phyloP scores from a whole-genome alignment of 2,888 invertebrate species.

The Heliconius charithonia region DNA sequence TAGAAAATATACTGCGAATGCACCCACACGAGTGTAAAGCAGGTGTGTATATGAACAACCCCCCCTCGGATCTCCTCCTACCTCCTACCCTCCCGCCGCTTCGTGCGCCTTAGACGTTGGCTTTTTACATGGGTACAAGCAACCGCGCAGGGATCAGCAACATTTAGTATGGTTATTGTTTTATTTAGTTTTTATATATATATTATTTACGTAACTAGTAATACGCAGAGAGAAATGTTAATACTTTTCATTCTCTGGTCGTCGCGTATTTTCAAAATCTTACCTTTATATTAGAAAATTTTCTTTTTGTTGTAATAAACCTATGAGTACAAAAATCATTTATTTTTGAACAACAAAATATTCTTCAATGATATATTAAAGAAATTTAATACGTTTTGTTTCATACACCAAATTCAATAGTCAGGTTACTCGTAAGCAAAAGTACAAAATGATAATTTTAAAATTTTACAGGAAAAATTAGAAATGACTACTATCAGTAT shows the following conservation, averaged over 20 bases:
- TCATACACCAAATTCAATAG: neutral
- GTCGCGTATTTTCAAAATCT: neutral
- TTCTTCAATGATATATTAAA: too few species aligned
- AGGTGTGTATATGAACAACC: conserved; percentile 68
- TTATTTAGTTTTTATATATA: neutral
- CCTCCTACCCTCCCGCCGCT: conserved; percentile 53
- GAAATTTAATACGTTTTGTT: neutral
- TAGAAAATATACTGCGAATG: conserved; percentile 48
- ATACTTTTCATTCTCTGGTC: neutral
- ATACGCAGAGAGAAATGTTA: too few species aligned
- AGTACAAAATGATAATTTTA: neutral
- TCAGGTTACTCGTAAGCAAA: neutral
- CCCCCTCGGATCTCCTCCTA: conserved; percentile 50
- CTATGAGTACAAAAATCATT: neutral
- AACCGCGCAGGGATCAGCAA: conserved; percentile 63
- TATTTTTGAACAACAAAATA: too few species aligned
- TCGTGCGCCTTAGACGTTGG: conserved; percentile 80
- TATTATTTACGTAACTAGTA: neutral
- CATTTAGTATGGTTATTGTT: conserved; percentile 56
- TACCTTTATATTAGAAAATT: neutral
- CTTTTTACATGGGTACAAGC: conserved; percentile 81
- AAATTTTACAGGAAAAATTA: neutral
- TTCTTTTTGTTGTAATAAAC: neutral
- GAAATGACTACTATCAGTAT: neutral
- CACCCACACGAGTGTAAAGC: conserved; percentile 60